These are phyloP conservation scores for Tenebrio molitor DNA, from an alignment of 1,140 invertebrate genomes.

Conservation along the genomic window DNA sequence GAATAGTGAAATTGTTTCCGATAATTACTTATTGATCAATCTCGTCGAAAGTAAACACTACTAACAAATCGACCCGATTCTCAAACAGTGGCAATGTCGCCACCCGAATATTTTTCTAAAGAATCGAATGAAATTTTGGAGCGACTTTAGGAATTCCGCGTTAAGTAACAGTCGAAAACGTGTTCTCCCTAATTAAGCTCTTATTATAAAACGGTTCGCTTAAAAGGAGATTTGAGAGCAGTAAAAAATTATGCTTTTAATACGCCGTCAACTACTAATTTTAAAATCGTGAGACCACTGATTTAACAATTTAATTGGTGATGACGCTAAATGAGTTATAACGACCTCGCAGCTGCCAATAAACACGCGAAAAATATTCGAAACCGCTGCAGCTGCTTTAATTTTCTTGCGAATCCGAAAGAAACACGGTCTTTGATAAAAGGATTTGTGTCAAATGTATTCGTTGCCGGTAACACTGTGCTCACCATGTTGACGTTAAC, in stretches of 20 bases:
- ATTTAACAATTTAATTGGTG: slow-evolving; percentile 19
- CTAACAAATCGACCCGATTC: too few relatives aligned
- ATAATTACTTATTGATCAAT: background rate
- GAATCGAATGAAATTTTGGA: too few relatives aligned
- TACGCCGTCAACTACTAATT: slow-evolving; percentile 15
- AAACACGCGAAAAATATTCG: slow-evolving; percentile 6
- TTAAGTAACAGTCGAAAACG: too few relatives aligned
- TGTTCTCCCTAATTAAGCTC: background rate
- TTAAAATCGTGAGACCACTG: slow-evolving; percentile 8
- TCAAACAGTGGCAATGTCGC: too few relatives aligned
- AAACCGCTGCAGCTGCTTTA: too few relatives aligned
- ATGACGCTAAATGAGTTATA: slow-evolving; percentile 25
- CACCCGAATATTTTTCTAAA: too few relatives aligned
- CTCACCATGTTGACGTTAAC: too few relatives aligned
- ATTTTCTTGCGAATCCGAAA: slow-evolving; percentile 1
- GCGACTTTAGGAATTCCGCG: too few relatives aligned
- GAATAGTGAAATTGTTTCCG: slow-evolving; percentile 1
- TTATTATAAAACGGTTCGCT: background rate
- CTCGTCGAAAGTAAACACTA: background rate
- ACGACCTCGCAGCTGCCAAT: slow-evolving; percentile 17
- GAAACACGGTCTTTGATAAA: too few relatives aligned
- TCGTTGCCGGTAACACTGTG: too few relatives aligned
- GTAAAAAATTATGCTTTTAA: slow-evolving; percentile 9
- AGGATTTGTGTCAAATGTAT: too few relatives aligned
- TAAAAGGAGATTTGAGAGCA: background rate